Evolutionary conservation across 2,888 invertebrate species (phyloP).

Genomic region (Tromatobia lineatoria): DNA sequence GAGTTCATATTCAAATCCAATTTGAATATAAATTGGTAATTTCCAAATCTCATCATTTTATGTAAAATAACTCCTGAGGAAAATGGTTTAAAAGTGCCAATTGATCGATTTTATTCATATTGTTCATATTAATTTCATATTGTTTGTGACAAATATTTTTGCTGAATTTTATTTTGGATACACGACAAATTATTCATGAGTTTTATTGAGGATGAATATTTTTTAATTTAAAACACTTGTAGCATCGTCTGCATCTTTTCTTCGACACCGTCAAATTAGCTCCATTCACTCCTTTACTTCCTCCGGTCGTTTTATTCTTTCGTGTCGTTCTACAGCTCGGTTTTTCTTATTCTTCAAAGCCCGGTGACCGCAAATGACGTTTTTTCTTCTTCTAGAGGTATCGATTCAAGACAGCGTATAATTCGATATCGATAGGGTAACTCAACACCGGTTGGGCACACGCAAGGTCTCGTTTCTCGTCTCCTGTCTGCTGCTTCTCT

Average conservation of each 20-base stretch:
- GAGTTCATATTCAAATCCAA: too few relatives aligned
- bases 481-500: constrained; percentile 28
- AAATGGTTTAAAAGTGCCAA: too few relatives aligned
- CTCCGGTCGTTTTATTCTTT: constrained; percentile 35
- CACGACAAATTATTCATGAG: too few relatives aligned
- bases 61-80: too few relatives aligned
- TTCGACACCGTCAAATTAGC: neutral
- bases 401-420: constrained; percentile 85
- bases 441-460: constrained; percentile 76
- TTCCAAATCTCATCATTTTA: too few relatives aligned
- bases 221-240: too few relatives aligned
- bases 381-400: constrained; percentile 76
- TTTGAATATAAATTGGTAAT: too few relatives aligned
- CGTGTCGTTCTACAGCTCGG: constrained; percentile 10
- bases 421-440: constrained; percentile 85
- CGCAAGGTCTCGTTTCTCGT: constrained; percentile 74
- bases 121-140: too few relatives aligned
- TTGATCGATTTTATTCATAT: too few relatives aligned
- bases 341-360: constrained; percentile 51
- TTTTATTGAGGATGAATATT: too few relatives aligned
- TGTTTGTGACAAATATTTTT: too few relatives aligned
- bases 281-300: constrained; percentile 24
- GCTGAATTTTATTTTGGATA: too few relatives aligned
- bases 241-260: neutral
- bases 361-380: constrained; percentile 74